Percentiles rank a stretch among this genome's conserved stretches.
phyloP scores from a whole-genome alignment of 2,888 invertebrate species.

The Caenorhabditis plicata region DNA sequence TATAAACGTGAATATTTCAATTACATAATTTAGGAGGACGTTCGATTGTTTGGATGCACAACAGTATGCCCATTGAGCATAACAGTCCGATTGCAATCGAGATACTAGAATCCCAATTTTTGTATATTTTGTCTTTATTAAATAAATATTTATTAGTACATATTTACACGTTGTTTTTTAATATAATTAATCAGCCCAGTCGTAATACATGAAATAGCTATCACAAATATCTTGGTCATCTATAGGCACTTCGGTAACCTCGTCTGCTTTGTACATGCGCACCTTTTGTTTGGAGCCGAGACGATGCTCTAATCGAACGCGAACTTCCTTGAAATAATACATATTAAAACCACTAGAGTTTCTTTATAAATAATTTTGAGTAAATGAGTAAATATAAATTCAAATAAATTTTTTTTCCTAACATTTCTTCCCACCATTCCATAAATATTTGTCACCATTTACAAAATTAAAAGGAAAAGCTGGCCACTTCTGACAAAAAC shows the following conservation, averaged over 20 bases:
- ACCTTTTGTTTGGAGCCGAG: constrained; percentile 28
- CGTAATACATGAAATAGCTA: constrained; percentile 36
- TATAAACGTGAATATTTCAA: not conserved
- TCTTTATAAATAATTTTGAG: too few species aligned
- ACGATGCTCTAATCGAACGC: constrained; percentile 27
- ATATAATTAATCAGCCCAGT: too few species aligned
- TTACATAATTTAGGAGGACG: constrained; percentile 24
- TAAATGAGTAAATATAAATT: too few species aligned
- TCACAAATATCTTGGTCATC: constrained; percentile 30
- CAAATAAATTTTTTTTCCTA: too few species aligned
- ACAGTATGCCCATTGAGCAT: constrained; percentile 22
- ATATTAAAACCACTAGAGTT: too few species aligned
- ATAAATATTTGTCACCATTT: too few species aligned
- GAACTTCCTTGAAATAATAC: constrained; percentile 17
- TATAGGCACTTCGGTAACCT: constrained; percentile 14
- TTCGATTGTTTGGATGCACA: constrained; percentile 26
- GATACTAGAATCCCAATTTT: not conserved
- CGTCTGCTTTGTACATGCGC: constrained; percentile 23
- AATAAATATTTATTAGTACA: not conserved
- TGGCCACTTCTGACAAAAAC: too few species aligned
- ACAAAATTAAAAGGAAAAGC: too few species aligned
- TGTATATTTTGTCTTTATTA: not conserved
- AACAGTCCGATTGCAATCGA: constrained; percentile 16
- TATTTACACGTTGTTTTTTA: too few species aligned
- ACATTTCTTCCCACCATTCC: too few species aligned